Evolutionary conservation across 2,888 invertebrate species (phyloP).

Genomic region (Cataglyphis livida): DNA sequence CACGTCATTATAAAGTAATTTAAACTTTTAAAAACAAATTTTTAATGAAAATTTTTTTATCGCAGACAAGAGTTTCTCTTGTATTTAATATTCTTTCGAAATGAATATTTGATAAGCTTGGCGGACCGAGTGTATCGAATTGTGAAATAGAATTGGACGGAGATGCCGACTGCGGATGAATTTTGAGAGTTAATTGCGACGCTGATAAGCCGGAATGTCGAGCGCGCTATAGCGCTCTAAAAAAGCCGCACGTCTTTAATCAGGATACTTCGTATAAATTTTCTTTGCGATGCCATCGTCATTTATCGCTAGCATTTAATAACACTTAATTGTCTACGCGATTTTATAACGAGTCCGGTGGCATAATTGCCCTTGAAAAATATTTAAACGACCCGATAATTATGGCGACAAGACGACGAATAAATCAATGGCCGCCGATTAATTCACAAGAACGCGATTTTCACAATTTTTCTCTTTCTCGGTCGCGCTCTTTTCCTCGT

Average conservation of each 20-base stretch:
- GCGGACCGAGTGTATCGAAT: background rate
- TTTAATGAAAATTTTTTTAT: conserved; percentile 16
- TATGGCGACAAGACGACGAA: conserved; percentile 33
- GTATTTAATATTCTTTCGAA: background rate
- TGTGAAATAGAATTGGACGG: background rate
- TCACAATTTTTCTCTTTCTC: conserved; percentile 16
- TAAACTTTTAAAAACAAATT: background rate
- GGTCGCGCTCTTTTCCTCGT: conserved; percentile 13
- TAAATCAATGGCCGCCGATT: conserved; percentile 48
- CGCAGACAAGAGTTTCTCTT: background rate
- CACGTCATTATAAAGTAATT: background rate
- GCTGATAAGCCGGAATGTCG: background rate
- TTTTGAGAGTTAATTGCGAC: conserved; percentile 1
- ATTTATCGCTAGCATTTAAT: conserved; percentile 45
- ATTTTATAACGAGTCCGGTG: conserved; percentile 11
- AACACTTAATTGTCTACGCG: background rate
- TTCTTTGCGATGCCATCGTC: background rate
- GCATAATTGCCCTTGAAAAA: conserved; percentile 46
- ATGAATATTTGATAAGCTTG: background rate
- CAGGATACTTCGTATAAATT: conserved; percentile 12
- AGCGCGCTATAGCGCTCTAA: background rate
- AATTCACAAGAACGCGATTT: conserved; percentile 42
- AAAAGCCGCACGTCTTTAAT: background rate
- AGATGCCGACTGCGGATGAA: background rate
- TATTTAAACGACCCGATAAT: conserved; percentile 33